Evolutionary conservation across 1,140 invertebrate genomes (phyloP).

Genomic region (Spodoptera frugiperda): DNA sequence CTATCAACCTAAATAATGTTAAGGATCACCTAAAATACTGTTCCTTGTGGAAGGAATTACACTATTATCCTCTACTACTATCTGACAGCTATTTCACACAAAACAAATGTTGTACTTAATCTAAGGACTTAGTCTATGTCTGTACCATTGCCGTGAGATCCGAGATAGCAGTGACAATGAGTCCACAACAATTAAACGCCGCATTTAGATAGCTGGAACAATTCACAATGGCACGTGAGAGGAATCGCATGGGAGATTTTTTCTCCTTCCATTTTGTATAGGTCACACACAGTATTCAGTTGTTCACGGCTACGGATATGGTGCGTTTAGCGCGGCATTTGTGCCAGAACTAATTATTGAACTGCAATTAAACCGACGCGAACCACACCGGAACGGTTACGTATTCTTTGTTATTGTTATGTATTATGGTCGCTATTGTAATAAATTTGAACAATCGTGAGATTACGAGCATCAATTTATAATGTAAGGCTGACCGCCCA

Average conservation of each 20-base stretch:
- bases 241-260: conserved; percentile 76
- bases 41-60: no score
- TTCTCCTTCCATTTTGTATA: conserved; percentile 68
- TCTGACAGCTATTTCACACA: conserved; percentile 35
- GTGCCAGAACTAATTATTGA: conserved; percentile 54
- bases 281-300: conserved; percentile 51
- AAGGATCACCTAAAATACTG: no score
- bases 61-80: no score
- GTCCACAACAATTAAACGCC: conserved; percentile 73
- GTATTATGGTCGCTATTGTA: conserved; percentile 23
- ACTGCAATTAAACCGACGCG: conserved; percentile 33
- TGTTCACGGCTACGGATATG: conserved; percentile 59
- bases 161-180: conserved; percentile 70
- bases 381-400: conserved; percentile 34
- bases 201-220: conserved; percentile 71
- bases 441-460: conserved; percentile 28
- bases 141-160: conserved; percentile 66
- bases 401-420: conserved; percentile 42
- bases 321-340: conserved; percentile 35
- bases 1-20: no score
- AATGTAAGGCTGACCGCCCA: conserved; percentile 1
- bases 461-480: conserved; percentile 7
- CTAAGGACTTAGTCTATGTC: conserved; percentile 45
- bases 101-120: conserved; percentile 30
- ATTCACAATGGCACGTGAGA: conserved; percentile 80